Percentiles rank a stretch among this genome's conserved stretches.
Conservation (phyloP, 2,888 invertebrate species). For the Thecocarcelia acutangulata region DNA sequence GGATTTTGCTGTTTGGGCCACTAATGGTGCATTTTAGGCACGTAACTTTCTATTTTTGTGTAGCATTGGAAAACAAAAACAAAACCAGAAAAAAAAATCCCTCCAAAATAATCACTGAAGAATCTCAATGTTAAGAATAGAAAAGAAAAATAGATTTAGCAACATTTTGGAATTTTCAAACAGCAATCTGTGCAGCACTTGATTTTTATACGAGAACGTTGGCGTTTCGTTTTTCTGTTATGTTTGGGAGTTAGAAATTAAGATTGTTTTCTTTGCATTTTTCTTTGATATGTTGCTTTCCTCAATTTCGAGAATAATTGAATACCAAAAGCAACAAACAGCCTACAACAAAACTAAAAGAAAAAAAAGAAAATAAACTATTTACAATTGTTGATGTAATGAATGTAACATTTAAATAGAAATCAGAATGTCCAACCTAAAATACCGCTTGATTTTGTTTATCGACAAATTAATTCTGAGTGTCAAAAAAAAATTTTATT, state of each 20-base stretch:
- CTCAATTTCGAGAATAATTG: conserved; percentile 47
- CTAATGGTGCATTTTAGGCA: conserved; percentile 65
- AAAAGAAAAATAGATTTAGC: conserved; percentile 34
- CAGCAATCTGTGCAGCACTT: conserved; percentile 62
- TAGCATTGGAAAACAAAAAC: conserved; percentile 16
- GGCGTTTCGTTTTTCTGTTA: conserved; percentile 33
- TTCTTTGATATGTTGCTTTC: conserved; percentile 8
- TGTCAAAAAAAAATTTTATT: not conserved
- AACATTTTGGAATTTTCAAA: conserved; percentile 56
- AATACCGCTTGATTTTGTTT: not conserved
- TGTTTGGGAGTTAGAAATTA: conserved; percentile 63
- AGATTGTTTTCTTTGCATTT: conserved; percentile 31
- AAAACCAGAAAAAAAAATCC: conserved; percentile 33
- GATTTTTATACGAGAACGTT: conserved; percentile 43
- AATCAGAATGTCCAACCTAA: conserved; percentile 34
- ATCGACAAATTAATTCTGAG: not conserved
- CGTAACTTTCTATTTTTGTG: conserved; percentile 66
- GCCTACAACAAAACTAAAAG: conserved; percentile 40
- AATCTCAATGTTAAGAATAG: conserved; percentile 28
- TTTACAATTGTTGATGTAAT: conserved; percentile 63
- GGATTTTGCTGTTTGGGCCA: conserved; percentile 41
- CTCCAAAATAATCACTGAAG: conserved; percentile 48
- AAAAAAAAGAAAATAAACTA: not conserved
- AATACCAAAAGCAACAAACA: conserved; percentile 50
- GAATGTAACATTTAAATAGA: conserved; percentile 47